Evolutionary conservation across 2,888 invertebrate species (phyloP).

Genomic region (Drosophila imparisetae): DNA sequence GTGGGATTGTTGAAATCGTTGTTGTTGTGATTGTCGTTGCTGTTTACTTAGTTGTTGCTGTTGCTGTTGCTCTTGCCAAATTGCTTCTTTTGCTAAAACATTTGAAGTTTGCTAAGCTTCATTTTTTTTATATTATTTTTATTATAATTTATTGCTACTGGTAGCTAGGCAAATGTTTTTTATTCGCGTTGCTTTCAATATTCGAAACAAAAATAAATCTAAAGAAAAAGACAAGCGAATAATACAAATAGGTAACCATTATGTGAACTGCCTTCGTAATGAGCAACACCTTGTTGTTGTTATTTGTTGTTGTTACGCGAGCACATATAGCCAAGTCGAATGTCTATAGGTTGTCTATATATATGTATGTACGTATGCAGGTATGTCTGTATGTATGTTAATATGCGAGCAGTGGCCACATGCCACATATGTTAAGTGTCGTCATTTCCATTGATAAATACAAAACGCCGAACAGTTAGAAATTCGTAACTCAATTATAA

Average conservation of each 20-base stretch:
- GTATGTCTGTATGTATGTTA: not conserved
- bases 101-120: constrained; percentile 21
- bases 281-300: constrained; percentile 58
- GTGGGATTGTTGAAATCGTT: constrained; percentile 20
- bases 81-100: constrained; percentile 29
- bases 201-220: constrained; percentile 67
- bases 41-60: constrained; percentile 38
- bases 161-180: constrained; percentile 29
- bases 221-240: constrained; percentile 44
- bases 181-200: constrained; percentile 49
- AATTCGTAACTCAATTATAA: constrained; percentile 45
- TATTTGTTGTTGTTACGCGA: constrained; percentile 37
- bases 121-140: constrained; percentile 47
- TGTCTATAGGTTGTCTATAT: constrained; percentile 22
- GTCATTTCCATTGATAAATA: constrained; percentile 62
- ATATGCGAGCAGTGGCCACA: constrained; percentile 24
- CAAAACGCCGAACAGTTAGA: constrained; percentile 64
- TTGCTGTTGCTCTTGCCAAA: constrained; percentile 40
- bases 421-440: constrained; percentile 54
- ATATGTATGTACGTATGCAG: not conserved
- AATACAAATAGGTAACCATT: constrained; percentile 60
- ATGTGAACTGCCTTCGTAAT: constrained; percentile 82
- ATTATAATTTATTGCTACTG: constrained; percentile 63
- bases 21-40: constrained; percentile 14
- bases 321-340: constrained; percentile 17